These are phyloP conservation scores for Erinaceus europaeus DNA, from an alignment of 2,113 vertebrate genomes.

Conservation along the genomic window DNA sequence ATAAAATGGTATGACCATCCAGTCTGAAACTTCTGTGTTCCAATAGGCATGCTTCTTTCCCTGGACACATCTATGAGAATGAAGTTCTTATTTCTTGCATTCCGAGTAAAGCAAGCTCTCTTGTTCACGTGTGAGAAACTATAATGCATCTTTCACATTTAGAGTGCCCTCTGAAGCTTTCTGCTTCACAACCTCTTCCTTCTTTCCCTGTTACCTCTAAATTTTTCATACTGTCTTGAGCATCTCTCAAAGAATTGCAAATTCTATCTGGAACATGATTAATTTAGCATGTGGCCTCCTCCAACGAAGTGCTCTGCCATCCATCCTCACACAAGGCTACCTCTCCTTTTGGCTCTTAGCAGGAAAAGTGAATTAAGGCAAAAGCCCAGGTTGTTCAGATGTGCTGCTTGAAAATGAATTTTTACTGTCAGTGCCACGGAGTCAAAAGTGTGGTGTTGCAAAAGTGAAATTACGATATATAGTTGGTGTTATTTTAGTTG, in stretches of 20 bases:
- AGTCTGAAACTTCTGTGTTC: conserved; percentile 40
- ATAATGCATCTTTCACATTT: conserved; percentile 85
- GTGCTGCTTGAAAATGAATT: conserved; percentile 82
- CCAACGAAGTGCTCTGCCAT: conserved; percentile 73
- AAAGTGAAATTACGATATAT: conserved; percentile 77
- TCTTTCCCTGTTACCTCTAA: conserved; percentile 86
- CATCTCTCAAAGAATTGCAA: conserved; percentile 96
- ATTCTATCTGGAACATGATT: conserved; percentile 96
- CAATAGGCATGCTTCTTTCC: conserved; percentile 56
- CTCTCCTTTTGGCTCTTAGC: conserved; percentile 77
- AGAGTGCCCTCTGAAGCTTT: conserved; percentile 86
- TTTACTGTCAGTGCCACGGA: conserved; percentile 79
- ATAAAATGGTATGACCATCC: too few species aligned
- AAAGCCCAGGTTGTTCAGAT: conserved; percentile 72
- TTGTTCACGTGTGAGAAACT: conserved; percentile 80
- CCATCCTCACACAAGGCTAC: conserved; percentile 72
- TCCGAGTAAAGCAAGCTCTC: conserved; percentile 77
- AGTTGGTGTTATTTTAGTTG: conserved; percentile 74
- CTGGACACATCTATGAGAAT: conserved; percentile 68
- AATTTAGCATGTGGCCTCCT: conserved; percentile 89
- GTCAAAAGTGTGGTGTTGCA: conserved; percentile 72
- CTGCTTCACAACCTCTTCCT: conserved; percentile 85
- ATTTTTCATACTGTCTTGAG: conserved; percentile 96
- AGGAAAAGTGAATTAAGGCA: conserved; percentile 82
- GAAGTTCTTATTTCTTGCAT: conserved; percentile 75